Conservation (phyloP, 1,140 invertebrate genomes). For the Musca domestica region DNA sequence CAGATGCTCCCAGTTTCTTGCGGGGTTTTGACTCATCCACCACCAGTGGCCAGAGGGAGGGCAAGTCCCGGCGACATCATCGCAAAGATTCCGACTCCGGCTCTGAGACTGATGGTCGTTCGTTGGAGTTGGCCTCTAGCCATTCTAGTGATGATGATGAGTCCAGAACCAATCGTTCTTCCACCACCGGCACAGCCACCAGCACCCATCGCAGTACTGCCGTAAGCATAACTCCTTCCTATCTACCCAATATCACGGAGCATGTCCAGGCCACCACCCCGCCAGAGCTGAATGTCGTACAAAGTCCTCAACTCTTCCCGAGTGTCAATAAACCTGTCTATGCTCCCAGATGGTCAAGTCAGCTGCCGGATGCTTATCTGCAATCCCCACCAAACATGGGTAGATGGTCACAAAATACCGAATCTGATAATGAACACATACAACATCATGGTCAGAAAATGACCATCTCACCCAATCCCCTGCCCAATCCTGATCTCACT, state of each 20-base stretch:
- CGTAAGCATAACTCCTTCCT: constrained; percentile 56
- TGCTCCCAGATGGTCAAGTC: constrained; percentile 69
- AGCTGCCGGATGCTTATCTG: constrained; percentile 65
- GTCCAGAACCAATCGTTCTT: constrained; percentile 55
- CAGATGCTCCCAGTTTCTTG: constrained; percentile 70
- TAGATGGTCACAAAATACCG: constrained; percentile 75
- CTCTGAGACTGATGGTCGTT: constrained; percentile 70
- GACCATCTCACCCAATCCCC: constrained; percentile 66
- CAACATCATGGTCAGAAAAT: constrained; percentile 59
- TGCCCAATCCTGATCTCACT: constrained; percentile 71
- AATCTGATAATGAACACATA: constrained; percentile 68
- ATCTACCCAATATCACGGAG: constrained; percentile 76
- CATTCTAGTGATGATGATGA: constrained; percentile 95
- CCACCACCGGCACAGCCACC: constrained; percentile 36
- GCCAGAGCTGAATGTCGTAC: constrained; percentile 67
- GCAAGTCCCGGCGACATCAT: constrained; percentile 32
- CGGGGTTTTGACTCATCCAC: constrained; percentile 60
- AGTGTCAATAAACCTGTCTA: constrained; percentile 68
- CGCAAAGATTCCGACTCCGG: constrained; percentile 82
- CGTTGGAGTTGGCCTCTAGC: constrained; percentile 88
- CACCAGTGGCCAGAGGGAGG: constrained; percentile 52
- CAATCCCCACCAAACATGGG: constrained; percentile 59
- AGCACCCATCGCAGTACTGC: constrained; percentile 58
- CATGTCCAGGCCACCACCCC: constrained; percentile 61
- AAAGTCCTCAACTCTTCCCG: constrained; percentile 68